phyloP scores from a whole-genome alignment of 2,113 vertebrate species.

The Danio rerio region GRCz12tu NC_133176.1:10111501-10112000 shows the following conservation, averaged over 20 bases:
- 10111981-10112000: too few relatives aligned
- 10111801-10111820: neutral
- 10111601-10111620: conserved; percentile 83
- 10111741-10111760: too few relatives aligned
- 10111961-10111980: too few relatives aligned
- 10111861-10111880: neutral
- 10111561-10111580: conserved; percentile 80
- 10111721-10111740: neutral
- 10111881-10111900: too few relatives aligned
- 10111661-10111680: neutral
- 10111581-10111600: conserved; percentile 83
- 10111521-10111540: neutral
- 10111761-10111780: neutral
- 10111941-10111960: neutral
- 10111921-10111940: neutral
- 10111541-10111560: conserved; percentile 50
- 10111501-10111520: neutral
- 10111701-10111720: neutral
- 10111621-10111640: conserved; percentile 83
- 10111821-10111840: neutral
- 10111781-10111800: neutral
- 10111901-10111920: neutral
- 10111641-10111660: conserved; percentile 74
- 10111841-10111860: too few relatives aligned
- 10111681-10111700: neutral